Evolutionary conservation across 2,888 invertebrate species (phyloP), one percentile per base, ranked within the genome.

Genomic region (Helicoverpa assulta): DNA sequence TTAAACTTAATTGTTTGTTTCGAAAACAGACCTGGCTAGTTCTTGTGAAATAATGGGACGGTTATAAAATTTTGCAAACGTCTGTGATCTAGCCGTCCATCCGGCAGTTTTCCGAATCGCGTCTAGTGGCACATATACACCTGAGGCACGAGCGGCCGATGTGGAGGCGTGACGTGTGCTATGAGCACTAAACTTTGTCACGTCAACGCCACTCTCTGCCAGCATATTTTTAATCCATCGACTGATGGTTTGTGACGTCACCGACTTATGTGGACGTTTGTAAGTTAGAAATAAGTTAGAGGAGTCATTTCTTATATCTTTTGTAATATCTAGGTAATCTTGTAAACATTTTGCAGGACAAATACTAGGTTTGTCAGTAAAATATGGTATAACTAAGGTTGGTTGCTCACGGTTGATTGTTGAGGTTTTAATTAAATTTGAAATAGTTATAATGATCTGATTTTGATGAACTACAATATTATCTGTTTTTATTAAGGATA

Each of bases 131-230:
- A n/a, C n/a, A n/a, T n/a, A 51, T 10, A 51, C 51, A 19, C 51
- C 51, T 8, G 51, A n/a, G 8, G 51, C n/a, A n/a, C 18, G 52
- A 5, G 79, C 79, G 0, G 67, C 59, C 0, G 79, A 80, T n/a
- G 80, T 80, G 52, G 78, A 54, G 5, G 78, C 76, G 55, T 79
- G 80, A 4, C 82, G 67, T 1, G 79, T 69, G 61, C 75, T 78
- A 52, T 82, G 79, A 10, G 75, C 76, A 16, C 62, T 67, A 43
- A 76, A 82, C 40, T 54, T 40, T 0, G 26, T 2, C 8, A 67
- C 54, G 43, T 76, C 70, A 7, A 76, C 55, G 2, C 72, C 76
- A 29, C 72, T 54, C 16, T 54, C 33, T 7, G n/a, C 21, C 16
- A 54, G 5, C 33, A 14, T 54, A 7, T 26, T 14, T 54, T 19